Conservation (phyloP, 2,113 vertebrate genomes). For the Typhlomys cinereus region DNA sequence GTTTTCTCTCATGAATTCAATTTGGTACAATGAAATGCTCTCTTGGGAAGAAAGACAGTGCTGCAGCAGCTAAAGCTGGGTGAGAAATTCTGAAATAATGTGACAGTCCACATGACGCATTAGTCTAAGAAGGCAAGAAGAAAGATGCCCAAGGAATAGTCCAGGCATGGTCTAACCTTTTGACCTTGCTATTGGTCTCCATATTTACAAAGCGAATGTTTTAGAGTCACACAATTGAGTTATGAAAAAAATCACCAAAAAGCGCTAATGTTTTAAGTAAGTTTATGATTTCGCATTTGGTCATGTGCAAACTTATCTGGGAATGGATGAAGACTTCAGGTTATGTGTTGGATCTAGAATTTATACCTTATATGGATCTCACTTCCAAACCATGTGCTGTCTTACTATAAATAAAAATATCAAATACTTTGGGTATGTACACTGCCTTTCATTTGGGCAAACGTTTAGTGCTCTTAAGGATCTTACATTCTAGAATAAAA, state of each 20-base stretch:
- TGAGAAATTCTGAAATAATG: conserved; percentile 53
- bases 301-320: too few species aligned
- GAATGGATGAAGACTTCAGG: too few species aligned
- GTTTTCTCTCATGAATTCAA: conserved; percentile 55
- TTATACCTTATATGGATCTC: not conserved
- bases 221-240: too few species aligned
- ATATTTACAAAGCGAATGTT: too few species aligned
- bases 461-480: not conserved
- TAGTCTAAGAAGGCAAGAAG: not conserved
- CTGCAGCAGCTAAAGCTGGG: not conserved
- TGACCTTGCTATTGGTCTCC: too few species aligned
- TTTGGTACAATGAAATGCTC: conserved; percentile 30
- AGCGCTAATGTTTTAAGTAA: too few species aligned
- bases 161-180: not conserved
- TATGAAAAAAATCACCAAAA: too few species aligned
- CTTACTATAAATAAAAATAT: not conserved
- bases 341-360: not conserved
- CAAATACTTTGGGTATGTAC: not conserved
- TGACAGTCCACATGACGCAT: not conserved
- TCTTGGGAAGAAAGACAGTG: conserved; percentile 29
- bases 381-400: not conserved
- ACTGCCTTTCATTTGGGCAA: not conserved
- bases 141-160: not conserved
- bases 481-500: not conserved
- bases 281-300: too few species aligned